Base-by-base conservation (phyloP, 2,113 vertebrate genomes). In the Eulacestoma nigropectus region DNA sequence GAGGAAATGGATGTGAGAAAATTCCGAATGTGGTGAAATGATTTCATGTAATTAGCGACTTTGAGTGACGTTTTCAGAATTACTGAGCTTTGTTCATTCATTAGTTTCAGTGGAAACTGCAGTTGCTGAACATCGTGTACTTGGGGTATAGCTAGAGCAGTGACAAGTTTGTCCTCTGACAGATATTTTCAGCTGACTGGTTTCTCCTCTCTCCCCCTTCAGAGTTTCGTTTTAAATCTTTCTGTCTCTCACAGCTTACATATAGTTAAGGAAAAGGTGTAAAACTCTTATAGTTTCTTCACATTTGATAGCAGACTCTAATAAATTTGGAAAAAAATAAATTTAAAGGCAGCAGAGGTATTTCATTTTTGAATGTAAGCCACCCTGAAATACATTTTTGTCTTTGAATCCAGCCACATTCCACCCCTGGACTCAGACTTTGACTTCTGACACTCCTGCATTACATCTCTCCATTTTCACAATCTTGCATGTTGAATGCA, bases 71-170 rank as follows among this genome's bases (percentile, higher is more conserved):
- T 82, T 78, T 94, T 72, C 44, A 62, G 76, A 87, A 90, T 94
- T 95, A 68, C 60, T 75, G 25, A 86, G 73, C 85, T 96, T 92
- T 94, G 64, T 94, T 94, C 85, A 69, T 86, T 96, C 86, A 93
- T 95, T 93, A 90, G 64, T 60, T 84, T 95, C 64, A 81, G 49
- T 80, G 81, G 84, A 87, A 90, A n/a, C 56, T 89, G 73, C 76
- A 68, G 56, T 75, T 92, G 85, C 85, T 92, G 90, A 93, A 78
- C 85, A 64, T 63, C 2, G 0, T 84, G 83, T 86, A 49, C 76
- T 84, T 63, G 59, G 59, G 30, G 23, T 79, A 26, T 42, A 74
- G 59, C 78, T 85, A 74, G 47, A 9, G 8, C 46, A 55, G 50
- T 47, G 56, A 63, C 78, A 90, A 63, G 30, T n/a, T 84, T 74